phyloP scores from a whole-genome alignment of 2,113 vertebrate genomes.

The Ctenomys sociabilis region DNA sequence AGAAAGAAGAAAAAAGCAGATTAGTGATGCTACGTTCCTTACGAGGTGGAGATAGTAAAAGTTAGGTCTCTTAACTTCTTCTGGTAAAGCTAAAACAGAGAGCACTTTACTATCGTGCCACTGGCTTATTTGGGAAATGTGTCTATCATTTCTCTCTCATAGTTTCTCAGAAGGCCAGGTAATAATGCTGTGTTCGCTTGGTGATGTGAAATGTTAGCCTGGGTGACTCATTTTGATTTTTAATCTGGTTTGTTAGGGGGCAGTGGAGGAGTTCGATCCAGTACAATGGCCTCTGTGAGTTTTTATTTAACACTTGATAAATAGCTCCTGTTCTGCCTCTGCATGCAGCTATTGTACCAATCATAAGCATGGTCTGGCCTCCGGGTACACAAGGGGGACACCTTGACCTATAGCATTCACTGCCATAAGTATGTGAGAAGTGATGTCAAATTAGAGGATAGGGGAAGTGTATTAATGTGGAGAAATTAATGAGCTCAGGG shows the following conservation, averaged over 20 bases:
- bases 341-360: background rate
- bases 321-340: background rate
- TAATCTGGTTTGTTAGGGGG: background rate
- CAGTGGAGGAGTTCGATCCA: background rate
- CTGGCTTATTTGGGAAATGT: background rate
- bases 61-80: background rate
- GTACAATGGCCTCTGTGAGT: rapidly evolving
- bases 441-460: conserved; percentile 80
- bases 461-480: conserved; percentile 71
- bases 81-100: background rate
- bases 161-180: background rate
- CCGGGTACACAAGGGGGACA: background rate
- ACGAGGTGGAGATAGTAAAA: background rate
- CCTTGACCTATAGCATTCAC: background rate
- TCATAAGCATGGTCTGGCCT: background rate
- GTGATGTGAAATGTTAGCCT: background rate
- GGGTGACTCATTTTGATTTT: background rate
- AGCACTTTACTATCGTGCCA: background rate
- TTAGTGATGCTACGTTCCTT: background rate
- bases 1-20: background rate
- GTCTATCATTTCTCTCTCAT: background rate
- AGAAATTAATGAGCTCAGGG: conserved; percentile 77
- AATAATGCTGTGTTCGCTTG: background rate
- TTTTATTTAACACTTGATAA: background rate
- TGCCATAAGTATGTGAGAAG: conserved; percentile 68